phyloP scores from a whole-genome alignment of 2,888 invertebrate genomes.

The Muschampia plurimacula region DNA sequence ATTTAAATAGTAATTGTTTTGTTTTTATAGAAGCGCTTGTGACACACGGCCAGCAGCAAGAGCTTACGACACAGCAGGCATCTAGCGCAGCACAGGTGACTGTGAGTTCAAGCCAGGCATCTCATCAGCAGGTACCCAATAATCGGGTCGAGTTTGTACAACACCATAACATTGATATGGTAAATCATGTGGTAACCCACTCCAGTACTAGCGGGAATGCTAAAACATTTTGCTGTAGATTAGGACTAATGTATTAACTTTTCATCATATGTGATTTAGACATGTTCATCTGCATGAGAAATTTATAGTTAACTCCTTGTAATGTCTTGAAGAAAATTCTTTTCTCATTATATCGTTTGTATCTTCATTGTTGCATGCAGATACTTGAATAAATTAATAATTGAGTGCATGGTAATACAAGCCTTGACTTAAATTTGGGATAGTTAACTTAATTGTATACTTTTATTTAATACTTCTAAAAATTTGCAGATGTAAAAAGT shows the following conservation, averaged over 20 bases:
- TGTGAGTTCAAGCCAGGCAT: slow-evolving; percentile 65
- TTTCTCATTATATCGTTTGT: background rate
- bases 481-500: background rate
- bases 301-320: slow-evolving; percentile 9
- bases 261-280: slow-evolving; percentile 9
- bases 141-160: slow-evolving; percentile 84
- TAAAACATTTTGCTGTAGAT: slow-evolving; percentile 64
- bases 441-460: background rate
- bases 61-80: slow-evolving; percentile 65
- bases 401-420: slow-evolving; percentile 28
- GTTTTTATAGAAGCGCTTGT: slow-evolving; percentile 72
- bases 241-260: slow-evolving; percentile 43
- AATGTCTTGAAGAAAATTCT: background rate
- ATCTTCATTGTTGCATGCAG: slow-evolving; percentile 27
- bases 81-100: slow-evolving; percentile 65
- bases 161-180: slow-evolving; percentile 86
- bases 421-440: slow-evolving; percentile 8
- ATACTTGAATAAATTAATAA: slow-evolving; percentile 16
- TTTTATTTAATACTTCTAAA: background rate
- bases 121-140: slow-evolving; percentile 84
- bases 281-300: slow-evolving; percentile 29
- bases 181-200: slow-evolving; percentile 78
- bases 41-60: slow-evolving; percentile 79
- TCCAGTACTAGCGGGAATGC: slow-evolving; percentile 75
- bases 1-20: slow-evolving; percentile 5